Percentiles rank a stretch among this genome's conserved stretches.
These are phyloP conservation scores for Alosa alosa DNA, from an alignment of 2,113 vertebrate genomes.

Conservation along the genomic window DNA sequence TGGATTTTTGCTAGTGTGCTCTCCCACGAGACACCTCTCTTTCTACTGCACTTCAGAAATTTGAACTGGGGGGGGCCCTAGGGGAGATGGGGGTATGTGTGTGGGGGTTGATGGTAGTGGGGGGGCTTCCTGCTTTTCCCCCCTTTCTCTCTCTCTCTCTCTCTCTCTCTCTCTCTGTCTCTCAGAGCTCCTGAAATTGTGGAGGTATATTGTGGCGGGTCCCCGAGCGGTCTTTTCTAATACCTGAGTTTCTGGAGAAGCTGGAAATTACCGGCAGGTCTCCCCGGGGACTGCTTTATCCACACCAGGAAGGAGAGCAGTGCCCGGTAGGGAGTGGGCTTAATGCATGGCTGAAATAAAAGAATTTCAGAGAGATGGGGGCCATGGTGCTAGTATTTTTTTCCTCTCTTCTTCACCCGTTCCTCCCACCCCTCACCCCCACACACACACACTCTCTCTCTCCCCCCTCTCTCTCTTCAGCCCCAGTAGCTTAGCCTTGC, in stretches of 20 bases:
- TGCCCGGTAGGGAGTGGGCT: slow-evolving; percentile 97
- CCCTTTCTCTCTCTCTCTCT: slow-evolving; percentile 19
- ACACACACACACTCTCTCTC: slow-evolving; percentile 25
- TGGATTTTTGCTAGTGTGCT: slow-evolving; percentile 95
- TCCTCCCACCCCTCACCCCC: slow-evolving; percentile 55
- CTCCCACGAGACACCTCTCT: slow-evolving; percentile 84
- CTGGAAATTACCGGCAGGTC: slow-evolving; percentile 99
- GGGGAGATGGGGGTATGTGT: slow-evolving; percentile 76
- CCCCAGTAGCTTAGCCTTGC: slow-evolving; percentile 92
- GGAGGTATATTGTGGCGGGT: slow-evolving; percentile 99
- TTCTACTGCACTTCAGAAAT: slow-evolving; percentile 97
- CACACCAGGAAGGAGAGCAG: slow-evolving; percentile 99
- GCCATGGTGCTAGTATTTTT: slow-evolving; percentile 81
- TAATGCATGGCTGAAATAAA: slow-evolving; percentile 99
- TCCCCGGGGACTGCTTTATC: slow-evolving; percentile 98
- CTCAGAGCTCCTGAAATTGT: slow-evolving; percentile 98
- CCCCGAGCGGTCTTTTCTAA: slow-evolving; percentile 99
- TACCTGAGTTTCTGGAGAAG: slow-evolving; percentile 99
- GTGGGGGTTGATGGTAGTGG: slow-evolving; percentile 50
- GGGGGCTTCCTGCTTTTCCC: slow-evolving; percentile 52
- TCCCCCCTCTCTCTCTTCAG: slow-evolving; percentile 63
- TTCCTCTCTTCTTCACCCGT: slow-evolving; percentile 64
- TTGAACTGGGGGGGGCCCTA: slow-evolving; percentile 96
- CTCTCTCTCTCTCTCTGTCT: slow-evolving; percentile 55
- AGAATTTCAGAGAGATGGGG: slow-evolving; percentile 97